Conservation (phyloP, 2,888 invertebrate species). For the Drosophila tanythrix region DNA sequence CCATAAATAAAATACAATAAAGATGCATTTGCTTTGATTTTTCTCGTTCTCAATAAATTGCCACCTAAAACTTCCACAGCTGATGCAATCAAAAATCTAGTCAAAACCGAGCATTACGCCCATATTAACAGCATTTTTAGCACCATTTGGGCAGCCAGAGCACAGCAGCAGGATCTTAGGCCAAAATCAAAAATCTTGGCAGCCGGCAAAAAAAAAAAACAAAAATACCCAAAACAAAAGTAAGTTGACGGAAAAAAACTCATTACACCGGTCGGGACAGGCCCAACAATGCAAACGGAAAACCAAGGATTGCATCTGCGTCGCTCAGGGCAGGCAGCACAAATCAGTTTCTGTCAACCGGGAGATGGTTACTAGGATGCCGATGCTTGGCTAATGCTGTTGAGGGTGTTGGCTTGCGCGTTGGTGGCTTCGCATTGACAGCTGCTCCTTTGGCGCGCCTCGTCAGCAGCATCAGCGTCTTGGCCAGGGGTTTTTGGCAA, state of each 20-base stretch:
- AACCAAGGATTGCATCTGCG: slow-evolving; percentile 64
- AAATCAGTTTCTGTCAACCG: slow-evolving; percentile 76
- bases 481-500: slow-evolving; percentile 71
- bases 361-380: slow-evolving; percentile 25
- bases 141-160: slow-evolving; percentile 60
- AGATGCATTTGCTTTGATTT: too few species aligned
- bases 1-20: not conserved
- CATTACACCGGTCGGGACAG: slow-evolving; percentile 73
- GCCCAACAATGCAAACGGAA: slow-evolving; percentile 66
- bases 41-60: not conserved
- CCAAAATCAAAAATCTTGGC: slow-evolving; percentile 22
- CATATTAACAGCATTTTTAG: slow-evolving; percentile 69
- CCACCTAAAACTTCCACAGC: slow-evolving; percentile 2
- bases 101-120: slow-evolving; percentile 54
- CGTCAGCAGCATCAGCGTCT: slow-evolving; percentile 17
- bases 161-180: slow-evolving; percentile 18
- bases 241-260: slow-evolving; percentile 53
- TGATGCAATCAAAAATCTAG: slow-evolving; percentile 39
- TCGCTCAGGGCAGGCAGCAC: slow-evolving; percentile 48
- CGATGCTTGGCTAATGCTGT: slow-evolving; percentile 44
- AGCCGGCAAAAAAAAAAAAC: slow-evolving; percentile 46
- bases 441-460: slow-evolving; percentile 76
- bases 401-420: slow-evolving; percentile 76
- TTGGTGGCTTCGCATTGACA: slow-evolving; percentile 75
- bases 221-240: slow-evolving; percentile 58